Evolutionary conservation across 2,797 vertebrate genomes (phyloP).

Genomic region (Poecile montanus): DNA sequence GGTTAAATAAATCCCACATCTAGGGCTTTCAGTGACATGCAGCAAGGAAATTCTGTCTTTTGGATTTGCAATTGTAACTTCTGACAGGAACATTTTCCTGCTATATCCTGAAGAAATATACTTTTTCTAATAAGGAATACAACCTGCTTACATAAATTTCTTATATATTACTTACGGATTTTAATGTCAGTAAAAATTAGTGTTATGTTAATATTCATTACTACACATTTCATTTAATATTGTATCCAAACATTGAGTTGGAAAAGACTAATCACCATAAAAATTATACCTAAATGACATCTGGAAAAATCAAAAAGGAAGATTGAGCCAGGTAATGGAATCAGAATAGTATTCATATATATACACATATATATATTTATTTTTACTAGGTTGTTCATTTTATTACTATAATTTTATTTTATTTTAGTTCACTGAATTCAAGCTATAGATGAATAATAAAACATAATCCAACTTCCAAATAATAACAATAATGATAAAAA

Average conservation of each 20-base stretch:
- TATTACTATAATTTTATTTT: background rate
- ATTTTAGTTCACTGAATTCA: background rate
- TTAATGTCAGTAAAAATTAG: slow-evolving; percentile 1
- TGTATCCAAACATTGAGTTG: background rate
- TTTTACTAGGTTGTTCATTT: background rate
- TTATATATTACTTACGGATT: background rate
- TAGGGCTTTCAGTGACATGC: background rate
- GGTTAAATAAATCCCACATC: background rate
- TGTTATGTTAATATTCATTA: background rate
- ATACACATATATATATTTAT: background rate
- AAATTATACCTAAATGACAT: background rate
- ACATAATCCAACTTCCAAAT: background rate
- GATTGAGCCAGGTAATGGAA: background rate
- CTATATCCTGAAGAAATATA: background rate
- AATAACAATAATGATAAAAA: slow-evolving; percentile 59
- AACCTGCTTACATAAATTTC: background rate
- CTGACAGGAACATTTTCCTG: background rate
- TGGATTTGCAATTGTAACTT: background rate
- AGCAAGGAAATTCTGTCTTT: background rate
- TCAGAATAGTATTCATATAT: background rate
- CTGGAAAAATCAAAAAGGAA: background rate
- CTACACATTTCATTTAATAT: background rate
- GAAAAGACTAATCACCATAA: background rate
- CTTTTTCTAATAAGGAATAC: background rate
- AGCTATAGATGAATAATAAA: background rate